Percentiles rank a stretch among this genome's conserved stretches.
Evolutionary conservation across 2,797 vertebrate species (phyloP).

Genomic region (Chiroxiphia lanceolata): DNA sequence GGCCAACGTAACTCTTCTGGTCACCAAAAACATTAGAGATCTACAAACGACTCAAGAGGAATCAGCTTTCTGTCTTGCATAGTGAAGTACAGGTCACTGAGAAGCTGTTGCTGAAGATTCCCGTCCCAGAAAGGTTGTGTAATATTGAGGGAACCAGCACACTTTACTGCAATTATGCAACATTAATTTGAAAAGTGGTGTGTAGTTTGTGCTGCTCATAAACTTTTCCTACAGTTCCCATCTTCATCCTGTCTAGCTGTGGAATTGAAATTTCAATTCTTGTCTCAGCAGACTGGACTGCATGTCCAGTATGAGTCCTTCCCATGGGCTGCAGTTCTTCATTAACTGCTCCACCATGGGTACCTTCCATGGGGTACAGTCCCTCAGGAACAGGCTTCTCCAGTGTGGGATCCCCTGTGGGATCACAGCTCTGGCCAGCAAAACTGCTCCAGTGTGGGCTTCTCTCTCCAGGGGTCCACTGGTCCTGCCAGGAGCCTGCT

Average conservation of each 20-base stretch:
- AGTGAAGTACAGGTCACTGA: accelerated
- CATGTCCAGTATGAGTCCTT: not conserved
- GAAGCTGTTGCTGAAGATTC: not conserved
- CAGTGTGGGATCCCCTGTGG: not conserved
- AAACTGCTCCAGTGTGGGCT: not conserved
- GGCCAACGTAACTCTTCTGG: not conserved
- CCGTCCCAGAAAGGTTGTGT: not conserved
- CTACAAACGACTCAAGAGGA: not conserved
- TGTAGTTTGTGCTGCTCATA: not conserved
- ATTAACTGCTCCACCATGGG: not conserved
- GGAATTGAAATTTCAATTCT: not conserved
- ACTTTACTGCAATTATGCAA: not conserved
- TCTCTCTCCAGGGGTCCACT: not conserved
- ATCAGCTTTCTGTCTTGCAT: not conserved
- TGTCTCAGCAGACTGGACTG: not conserved
- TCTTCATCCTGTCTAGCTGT: not conserved
- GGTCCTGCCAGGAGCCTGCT: not conserved
- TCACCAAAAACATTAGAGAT: not conserved
- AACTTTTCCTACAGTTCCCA: not conserved
- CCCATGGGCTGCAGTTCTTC: not conserved
- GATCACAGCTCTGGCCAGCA: not conserved
- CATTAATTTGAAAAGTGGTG: not conserved
- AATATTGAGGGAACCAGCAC: not conserved
- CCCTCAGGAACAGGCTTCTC: not conserved
- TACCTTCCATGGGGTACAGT: not conserved